Conservation (phyloP, 1,140 invertebrate genomes). For the Megathymus violae region DNA sequence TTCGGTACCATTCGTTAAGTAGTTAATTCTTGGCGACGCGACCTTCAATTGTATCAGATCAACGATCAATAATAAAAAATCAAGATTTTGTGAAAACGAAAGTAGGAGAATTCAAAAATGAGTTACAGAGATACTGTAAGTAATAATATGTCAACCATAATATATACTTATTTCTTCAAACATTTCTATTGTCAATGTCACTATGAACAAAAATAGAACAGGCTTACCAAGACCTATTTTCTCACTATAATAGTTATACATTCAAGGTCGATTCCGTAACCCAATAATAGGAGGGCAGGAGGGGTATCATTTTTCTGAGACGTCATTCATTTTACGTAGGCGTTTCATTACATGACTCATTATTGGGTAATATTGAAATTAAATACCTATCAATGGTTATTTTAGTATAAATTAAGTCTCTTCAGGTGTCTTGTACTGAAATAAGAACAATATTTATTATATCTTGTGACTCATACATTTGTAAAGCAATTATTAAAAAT, state of each 20-base stretch:
- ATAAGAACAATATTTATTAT: too few species aligned
- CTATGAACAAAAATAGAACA: slow-evolving; percentile 43
- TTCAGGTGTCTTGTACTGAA: too few species aligned
- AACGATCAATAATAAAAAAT: slow-evolving; percentile 8
- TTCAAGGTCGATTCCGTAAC: slow-evolving; percentile 53
- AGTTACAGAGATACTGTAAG: slow-evolving; percentile 77
- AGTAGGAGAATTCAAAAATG: slow-evolving; percentile 51
- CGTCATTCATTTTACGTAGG: slow-evolving; percentile 29
- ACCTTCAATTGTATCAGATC: slow-evolving; percentile 4
- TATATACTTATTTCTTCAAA: slow-evolving; percentile 4
- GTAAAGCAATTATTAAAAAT: neutral
- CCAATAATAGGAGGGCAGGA: slow-evolving; percentile 48
- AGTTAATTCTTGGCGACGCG: neutral
- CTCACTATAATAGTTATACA: slow-evolving; percentile 47
- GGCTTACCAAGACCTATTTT: slow-evolving; percentile 46
- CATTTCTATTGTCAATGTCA: slow-evolving; percentile 21
- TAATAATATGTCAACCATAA: slow-evolving; percentile 31
- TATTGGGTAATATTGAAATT: neutral
- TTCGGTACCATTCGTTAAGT: neutral
- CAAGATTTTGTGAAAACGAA: slow-evolving; percentile 6
- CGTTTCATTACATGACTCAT: slow-evolving; percentile 21
- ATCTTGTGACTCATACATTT: too few species aligned
- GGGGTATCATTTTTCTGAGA: slow-evolving; percentile 50
- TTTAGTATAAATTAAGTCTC: too few species aligned
- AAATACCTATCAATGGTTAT: too few species aligned